phyloP scores from a whole-genome alignment of 2,113 vertebrate species.

The Actinemys pallida region DNA sequence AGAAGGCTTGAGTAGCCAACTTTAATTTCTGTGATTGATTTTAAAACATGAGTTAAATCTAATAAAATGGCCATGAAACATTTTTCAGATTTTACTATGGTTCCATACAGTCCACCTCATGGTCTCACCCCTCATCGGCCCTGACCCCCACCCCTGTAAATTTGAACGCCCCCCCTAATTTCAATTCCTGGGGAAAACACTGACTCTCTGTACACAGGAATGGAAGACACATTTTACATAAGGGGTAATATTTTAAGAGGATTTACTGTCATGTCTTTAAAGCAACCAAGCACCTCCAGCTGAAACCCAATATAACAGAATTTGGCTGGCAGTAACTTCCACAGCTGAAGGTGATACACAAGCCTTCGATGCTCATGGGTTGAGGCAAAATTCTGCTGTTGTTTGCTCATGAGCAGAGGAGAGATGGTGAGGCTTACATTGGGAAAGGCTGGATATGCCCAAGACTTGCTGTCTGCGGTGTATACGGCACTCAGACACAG shows the following conservation, averaged over 20 bases:
- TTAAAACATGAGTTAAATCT: too few species aligned
- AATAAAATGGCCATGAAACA: too few species aligned
- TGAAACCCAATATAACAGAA: not conserved
- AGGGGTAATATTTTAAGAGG: not conserved
- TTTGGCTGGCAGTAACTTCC: not conserved
- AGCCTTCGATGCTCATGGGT: accelerated
- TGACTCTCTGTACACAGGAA: not conserved
- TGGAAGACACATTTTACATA: accelerated
- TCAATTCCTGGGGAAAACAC: too few species aligned
- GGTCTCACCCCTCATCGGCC: too few species aligned
- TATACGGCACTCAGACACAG: not conserved
- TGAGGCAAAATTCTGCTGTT: not conserved
- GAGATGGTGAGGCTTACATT: not conserved
- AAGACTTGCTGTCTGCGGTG: not conserved
- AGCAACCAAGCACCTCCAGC: not conserved
- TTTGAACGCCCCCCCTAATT: too few species aligned
- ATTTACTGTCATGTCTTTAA: not conserved
- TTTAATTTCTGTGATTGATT: too few species aligned
- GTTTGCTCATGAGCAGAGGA: not conserved
- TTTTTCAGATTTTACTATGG: too few species aligned
- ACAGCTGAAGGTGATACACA: not conserved
- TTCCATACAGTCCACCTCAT: too few species aligned
- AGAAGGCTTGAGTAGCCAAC: too few species aligned
- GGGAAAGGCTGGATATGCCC: not conserved
- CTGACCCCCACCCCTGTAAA: too few species aligned